Evolutionary conservation across 2,797 vertebrate species (phyloP), one percentile per base, ranked within the genome.

Genomic region (Loris lydekkerianus): DNA sequence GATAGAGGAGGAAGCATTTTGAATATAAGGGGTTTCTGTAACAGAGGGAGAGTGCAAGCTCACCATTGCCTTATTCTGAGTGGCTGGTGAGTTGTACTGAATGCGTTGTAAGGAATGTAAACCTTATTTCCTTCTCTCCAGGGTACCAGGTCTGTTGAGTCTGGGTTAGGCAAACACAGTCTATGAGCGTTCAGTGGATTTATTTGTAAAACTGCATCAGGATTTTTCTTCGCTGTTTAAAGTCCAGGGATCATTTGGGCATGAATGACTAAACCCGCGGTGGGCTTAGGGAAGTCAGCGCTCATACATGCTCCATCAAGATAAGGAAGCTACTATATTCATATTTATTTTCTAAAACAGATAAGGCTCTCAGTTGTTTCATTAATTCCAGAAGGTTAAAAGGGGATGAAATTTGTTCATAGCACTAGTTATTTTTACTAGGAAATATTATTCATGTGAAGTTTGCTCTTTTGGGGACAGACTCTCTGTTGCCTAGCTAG

Each of bases 141-240:
- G 14, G 58, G 23, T 89, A 37, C 27, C 72, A 70, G 80, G 61
- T 84, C 84, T 80, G 25, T 73, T 84, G 91, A 84, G 81, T 96
- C 89, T 84, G 81, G 40, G 58, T 65, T 80, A 93, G 93, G 17
- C 69, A 93, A 93, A 93, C 58, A 84, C 40, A 67, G 37, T 29
- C 23, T 40, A 13, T 72, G 65, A 70, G 87, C 82, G 94, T 94
- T 90, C 73, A 37, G 40, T 53, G 82, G 72, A 43, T 94, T 95
- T 91, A 80, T 96, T 88, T 80, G 20, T 91, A 76, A 96, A 97
- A 80, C 31, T 23, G 56, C 75, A 86, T 75, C 82, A 80, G 67
- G 65, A 31, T 80, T 96, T 85, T 96, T 96, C 75, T 84, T 97
- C 76, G 67, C 40, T 90, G 76, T 89, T 92, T 96, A 92, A 93